A percentile compares a stretch with the other conserved stretches of the same genome.
Evolutionary conservation across 1,140 invertebrate genomes (phyloP).

Genomic region (Asbolus verrucosus): DNA sequence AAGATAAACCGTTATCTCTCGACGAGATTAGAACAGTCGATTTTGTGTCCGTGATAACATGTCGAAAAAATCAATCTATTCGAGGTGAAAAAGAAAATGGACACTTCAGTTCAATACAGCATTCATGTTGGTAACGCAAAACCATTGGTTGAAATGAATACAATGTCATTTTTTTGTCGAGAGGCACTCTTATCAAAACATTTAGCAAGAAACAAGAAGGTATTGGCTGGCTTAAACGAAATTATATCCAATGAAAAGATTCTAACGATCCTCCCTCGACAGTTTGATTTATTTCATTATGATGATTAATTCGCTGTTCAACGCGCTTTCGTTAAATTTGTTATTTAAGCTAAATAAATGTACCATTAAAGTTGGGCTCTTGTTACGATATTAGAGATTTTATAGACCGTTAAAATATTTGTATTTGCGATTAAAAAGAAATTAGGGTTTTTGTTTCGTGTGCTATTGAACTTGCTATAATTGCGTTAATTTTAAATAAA

Average conservation of each 20-base stretch:
- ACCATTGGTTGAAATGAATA: slow-evolving; percentile 27
- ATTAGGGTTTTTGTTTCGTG: slow-evolving; percentile 1
- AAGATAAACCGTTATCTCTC: no score
- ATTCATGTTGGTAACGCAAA: slow-evolving; percentile 11
- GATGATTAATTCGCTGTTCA: slow-evolving; percentile 1
- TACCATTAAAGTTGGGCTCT: neutral
- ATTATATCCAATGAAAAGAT: neutral
- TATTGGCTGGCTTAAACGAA: neutral
- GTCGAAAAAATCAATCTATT: slow-evolving; percentile 15
- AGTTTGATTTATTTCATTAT: neutral
- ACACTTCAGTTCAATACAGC: slow-evolving; percentile 19
- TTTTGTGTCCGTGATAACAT: no score
- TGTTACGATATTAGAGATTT: neutral
- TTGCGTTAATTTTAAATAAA: slow-evolving; percentile 13
- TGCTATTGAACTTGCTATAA: slow-evolving; percentile 23
- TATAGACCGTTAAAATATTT: slow-evolving; percentile 35
- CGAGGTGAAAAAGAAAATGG: slow-evolving; percentile 22
- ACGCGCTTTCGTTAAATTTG: slow-evolving; percentile 6
- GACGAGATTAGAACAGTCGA: no score
- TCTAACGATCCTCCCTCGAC: no score
- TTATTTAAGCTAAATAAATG: slow-evolving; percentile 4
- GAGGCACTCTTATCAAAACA: slow-evolving; percentile 1
- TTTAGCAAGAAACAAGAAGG: neutral
- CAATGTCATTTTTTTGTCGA: slow-evolving; percentile 11
- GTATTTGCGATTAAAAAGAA: slow-evolving; percentile 17